Evolutionary conservation across 1,140 invertebrate genomes (phyloP), one percentile per base, ranked within the genome.

Genomic region (Lethocerus indicus): DNA sequence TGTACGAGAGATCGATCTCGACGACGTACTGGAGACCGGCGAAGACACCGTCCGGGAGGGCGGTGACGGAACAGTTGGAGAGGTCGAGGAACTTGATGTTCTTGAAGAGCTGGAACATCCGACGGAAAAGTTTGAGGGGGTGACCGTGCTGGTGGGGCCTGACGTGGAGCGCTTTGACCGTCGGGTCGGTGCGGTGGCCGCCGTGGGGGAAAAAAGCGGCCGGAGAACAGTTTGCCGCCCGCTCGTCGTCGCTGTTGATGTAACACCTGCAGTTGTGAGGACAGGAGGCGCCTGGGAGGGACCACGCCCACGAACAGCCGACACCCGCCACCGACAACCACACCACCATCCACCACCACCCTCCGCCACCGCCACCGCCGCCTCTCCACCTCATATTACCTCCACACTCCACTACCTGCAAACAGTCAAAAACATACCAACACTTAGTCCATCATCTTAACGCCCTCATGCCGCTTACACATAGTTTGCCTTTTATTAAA

Each of bases 1-100:
- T 93, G 50, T 72, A 70, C 1, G 84, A 85, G 39, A 92, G 64
- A 61, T 93, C 85, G 27, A 93, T 66, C 63, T 91, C 85, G 27
- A 89, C 84, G 36, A 92, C 69, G 49, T 88, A 81, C 39, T 71
- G 71, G 16, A 92, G 68, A 1, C 77, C 77, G 47, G 71, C 74
- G 56, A 92, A 82, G 0, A 85, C 82, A 48, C 76, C 72, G 23
- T 73, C 71, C 54, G 85, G 69, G 6, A 92, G 69, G 4, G 69
- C 67, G 50, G 74, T 67, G 6, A 92, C 72, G 47, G 74, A 73
- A 60, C 83, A 87, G 55, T 82, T 76, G 51, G 67, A 71, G 37
- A 90, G 58, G 29, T 52, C 53, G 13, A 60, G 36, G 26, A 50
- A 56, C 42, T 57, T 57, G 18, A 57, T 20, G 9, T 43, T 48